Percentiles rank a stretch among this genome's conserved stretches.
phyloP scores from a whole-genome alignment of 2,113 vertebrate species.

The Sprattus sprattus region DNA sequence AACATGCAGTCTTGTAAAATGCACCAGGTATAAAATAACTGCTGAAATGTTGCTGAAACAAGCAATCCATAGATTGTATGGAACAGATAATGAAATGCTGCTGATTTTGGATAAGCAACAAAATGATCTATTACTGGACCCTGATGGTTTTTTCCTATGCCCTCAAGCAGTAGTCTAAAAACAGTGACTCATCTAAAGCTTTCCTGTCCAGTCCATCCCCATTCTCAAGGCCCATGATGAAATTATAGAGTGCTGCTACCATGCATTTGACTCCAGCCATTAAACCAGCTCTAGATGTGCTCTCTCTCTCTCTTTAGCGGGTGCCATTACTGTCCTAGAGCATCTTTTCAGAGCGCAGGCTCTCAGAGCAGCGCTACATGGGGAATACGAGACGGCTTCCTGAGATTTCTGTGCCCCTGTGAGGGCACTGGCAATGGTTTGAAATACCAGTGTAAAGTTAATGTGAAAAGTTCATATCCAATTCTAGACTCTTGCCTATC shows the following conservation, averaged over 20 bases:
- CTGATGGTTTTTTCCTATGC: neutral
- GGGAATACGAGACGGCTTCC: neutral
- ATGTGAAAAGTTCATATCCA: too few species aligned
- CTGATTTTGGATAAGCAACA: neutral
- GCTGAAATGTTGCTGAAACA: neutral
- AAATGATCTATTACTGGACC: neutral
- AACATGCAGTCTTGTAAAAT: neutral
- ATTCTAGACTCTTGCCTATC: too few species aligned
- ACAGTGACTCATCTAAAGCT: neutral
- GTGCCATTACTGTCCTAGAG: neutral
- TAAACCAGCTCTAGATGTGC: neutral
- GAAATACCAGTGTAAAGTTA: too few species aligned
- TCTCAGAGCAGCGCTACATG: neutral
- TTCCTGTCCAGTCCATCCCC: neutral
- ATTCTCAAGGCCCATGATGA: neutral
- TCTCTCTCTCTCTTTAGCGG: neutral
- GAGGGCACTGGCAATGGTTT: too few species aligned
- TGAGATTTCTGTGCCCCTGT: neutral
- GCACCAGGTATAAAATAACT: neutral
- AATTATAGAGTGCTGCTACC: neutral
- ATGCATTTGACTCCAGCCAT: neutral
- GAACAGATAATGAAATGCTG: slow-evolving; percentile 1
- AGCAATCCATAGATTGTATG: neutral
- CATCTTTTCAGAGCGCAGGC: neutral
- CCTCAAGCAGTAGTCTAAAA: neutral